A percentile compares a stretch with the other conserved stretches of the same genome.
Conservation (phyloP, 2,797 vertebrate species). For the Rallus crepitans region DNA sequence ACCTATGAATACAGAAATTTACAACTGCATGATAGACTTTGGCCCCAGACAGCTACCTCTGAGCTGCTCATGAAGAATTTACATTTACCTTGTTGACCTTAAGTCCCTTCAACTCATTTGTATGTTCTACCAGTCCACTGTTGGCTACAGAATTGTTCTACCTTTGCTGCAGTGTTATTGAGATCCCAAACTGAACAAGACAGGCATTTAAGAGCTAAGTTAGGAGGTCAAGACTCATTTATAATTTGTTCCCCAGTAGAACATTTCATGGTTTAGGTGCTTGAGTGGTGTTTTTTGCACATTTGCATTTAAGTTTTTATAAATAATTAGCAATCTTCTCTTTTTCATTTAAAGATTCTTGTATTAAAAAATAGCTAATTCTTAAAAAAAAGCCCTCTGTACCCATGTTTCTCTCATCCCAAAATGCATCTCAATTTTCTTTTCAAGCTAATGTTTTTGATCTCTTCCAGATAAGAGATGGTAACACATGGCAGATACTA, state of each 20-base stretch:
- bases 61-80: neutral
- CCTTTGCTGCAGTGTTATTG: neutral
- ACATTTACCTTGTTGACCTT: neutral
- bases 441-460: neutral
- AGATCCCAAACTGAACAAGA: neutral
- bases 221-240: neutral
- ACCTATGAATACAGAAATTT: neutral
- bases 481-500: neutral
- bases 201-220: neutral
- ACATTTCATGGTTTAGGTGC: rapidly evolving
- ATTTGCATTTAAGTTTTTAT: neutral
- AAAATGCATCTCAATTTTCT: neutral
- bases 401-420: neutral
- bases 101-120: neutral
- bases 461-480: neutral
- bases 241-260: neutral
- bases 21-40: neutral
- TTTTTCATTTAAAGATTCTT: neutral
- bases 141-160: neutral
- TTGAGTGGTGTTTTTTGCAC: neutral
- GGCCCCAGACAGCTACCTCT: neutral
- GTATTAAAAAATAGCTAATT: neutral
- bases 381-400: neutral
- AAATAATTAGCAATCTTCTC: neutral
- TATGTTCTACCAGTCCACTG: neutral